Conservation (phyloP, 2,888 invertebrate genomes). For the Homarus gammarus region DNA sequence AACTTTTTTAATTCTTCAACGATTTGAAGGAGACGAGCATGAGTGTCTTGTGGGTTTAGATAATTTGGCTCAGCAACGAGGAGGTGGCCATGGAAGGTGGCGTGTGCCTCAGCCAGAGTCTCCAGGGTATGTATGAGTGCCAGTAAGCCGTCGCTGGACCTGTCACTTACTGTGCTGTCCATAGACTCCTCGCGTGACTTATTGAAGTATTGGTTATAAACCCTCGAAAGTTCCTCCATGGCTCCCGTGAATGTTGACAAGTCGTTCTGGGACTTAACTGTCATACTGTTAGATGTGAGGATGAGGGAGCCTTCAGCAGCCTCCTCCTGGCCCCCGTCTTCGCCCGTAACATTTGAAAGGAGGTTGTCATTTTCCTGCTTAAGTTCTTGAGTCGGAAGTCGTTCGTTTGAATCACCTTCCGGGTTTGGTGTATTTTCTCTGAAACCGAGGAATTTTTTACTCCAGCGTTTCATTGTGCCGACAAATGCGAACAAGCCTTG, state of each 20-base stretch:
- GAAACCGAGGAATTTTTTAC: too few species aligned
- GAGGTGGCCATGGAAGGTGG: neutral
- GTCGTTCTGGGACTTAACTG: too few species aligned
- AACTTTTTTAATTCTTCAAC: neutral
- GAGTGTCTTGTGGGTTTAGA: neutral
- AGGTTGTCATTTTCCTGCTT: too few species aligned
- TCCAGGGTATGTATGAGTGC: neutral
- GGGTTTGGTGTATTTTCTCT: too few species aligned
- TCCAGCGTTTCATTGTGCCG: neutral
- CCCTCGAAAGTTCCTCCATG: neutral
- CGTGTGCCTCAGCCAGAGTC: slow-evolving; percentile 1
- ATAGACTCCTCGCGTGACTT: neutral
- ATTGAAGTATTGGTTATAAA: neutral
- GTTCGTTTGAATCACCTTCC: too few species aligned
- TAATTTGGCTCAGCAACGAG: too few species aligned
- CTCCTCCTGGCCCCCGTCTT: too few species aligned
- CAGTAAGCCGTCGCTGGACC: neutral
- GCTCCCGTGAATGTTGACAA: neutral
- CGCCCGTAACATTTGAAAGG: too few species aligned
- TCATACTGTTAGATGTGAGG: too few species aligned
- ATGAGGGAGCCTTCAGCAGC: too few species aligned
- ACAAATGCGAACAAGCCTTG: slow-evolving; percentile 16
- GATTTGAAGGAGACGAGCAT: neutral
- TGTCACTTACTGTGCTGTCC: neutral
- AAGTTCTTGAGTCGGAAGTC: too few species aligned